Conservation (phyloP, 2,113 vertebrate genomes). For the Malurus cyaneus region DNA sequence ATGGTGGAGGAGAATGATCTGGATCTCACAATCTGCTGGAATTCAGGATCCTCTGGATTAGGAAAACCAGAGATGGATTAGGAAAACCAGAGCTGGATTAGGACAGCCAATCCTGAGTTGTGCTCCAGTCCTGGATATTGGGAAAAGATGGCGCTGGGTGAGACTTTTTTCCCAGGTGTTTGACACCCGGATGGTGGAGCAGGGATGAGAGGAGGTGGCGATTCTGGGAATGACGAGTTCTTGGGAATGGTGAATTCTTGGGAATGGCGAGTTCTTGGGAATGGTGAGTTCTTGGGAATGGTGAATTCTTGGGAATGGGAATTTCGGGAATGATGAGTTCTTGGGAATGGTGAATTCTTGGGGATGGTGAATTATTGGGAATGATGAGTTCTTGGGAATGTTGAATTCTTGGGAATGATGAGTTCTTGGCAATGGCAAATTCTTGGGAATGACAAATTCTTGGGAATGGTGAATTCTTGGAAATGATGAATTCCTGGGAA, state of each 20-base stretch:
- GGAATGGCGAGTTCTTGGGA: too few species aligned
- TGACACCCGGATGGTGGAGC: not conserved
- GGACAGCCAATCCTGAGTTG: not conserved
- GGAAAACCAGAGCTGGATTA: not conserved
- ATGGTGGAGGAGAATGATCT: not conserved
- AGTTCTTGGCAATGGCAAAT: too few species aligned
- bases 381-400: too few species aligned
- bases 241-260: too few species aligned
- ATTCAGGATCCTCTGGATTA: not conserved
- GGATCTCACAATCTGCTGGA: not conserved
- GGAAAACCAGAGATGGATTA: not conserved
- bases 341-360: too few species aligned
- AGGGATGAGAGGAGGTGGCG: rapidly evolving
- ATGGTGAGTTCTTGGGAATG: not conserved
- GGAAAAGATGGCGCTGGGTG: not conserved
- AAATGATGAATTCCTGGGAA: not conserved
- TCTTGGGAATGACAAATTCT: too few species aligned
- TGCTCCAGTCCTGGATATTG: not conserved
- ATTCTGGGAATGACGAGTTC: not conserved
- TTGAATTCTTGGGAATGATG: not conserved
- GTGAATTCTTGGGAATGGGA: rapidly evolving
- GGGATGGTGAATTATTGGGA: not conserved
- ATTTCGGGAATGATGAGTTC: not conserved
- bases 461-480: not conserved
- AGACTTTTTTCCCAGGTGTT: not conserved